These are phyloP conservation scores for Nasonovia ribisnigri DNA, from an alignment of 2,888 invertebrate genomes.

Conservation along the genomic window DNA sequence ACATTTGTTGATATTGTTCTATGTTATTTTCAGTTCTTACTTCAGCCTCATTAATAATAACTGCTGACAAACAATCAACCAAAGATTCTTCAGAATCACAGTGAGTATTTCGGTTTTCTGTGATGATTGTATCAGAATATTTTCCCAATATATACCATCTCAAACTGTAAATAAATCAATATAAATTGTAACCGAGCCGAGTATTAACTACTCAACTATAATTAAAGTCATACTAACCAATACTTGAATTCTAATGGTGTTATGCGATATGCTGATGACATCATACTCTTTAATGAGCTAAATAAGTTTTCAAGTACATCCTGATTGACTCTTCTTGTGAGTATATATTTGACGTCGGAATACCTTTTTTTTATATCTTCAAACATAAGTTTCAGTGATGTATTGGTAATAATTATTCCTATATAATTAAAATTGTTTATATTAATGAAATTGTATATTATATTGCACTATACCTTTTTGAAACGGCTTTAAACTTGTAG, in stretches of 20 bases:
- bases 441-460: background rate
- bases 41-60: too few relatives aligned
- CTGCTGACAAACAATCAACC: too few relatives aligned
- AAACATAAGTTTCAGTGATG: too few relatives aligned
- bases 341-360: background rate
- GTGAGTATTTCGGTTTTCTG: background rate
- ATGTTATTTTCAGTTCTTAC: too few relatives aligned
- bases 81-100: background rate
- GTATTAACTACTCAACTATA: background rate
- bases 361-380: background rate
- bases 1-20: too few relatives aligned
- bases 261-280: background rate
- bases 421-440: background rate
- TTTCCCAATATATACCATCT: background rate
- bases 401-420: background rate
- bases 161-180: background rate
- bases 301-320: background rate
- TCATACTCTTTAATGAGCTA: background rate
- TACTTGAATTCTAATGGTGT: background rate
- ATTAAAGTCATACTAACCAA: background rate
- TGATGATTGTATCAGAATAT: too few relatives aligned
- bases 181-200: background rate
- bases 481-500: background rate
- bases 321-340: background rate
- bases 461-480: background rate